These are phyloP conservation scores for Drosophila bunnanda DNA, from an alignment of 2,888 invertebrate genomes.

Conservation along the genomic window DNA sequence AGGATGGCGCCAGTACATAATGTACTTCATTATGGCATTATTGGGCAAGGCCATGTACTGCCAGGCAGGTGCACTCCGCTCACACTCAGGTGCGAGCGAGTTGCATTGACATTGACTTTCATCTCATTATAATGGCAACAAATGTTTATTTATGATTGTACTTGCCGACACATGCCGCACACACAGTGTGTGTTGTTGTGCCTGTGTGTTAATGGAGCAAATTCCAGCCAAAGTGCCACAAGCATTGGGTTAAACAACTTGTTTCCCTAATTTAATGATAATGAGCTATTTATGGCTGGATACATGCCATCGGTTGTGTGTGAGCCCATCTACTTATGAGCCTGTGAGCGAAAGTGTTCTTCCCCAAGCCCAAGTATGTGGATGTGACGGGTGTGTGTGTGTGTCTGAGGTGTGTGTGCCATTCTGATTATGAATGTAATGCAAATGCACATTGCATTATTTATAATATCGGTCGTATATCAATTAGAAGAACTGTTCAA, in stretches of 20 bases:
- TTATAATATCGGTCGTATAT: conserved; percentile 13
- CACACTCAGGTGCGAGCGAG: conserved; percentile 28
- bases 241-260: conserved; percentile 68
- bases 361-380: conserved; percentile 1
- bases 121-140: conserved; percentile 76
- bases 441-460: conserved; percentile 31
- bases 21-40: conserved; percentile 26
- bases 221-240: conserved; percentile 53
- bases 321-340: conserved; percentile 26
- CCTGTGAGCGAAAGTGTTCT: conserved; percentile 24
- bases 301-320: conserved; percentile 35
- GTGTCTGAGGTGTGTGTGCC: conserved; percentile 20
- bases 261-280: conserved; percentile 77
- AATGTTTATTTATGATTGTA: conserved; percentile 72
- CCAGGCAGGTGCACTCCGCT: conserved; percentile 5
- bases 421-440: conserved; percentile 19
- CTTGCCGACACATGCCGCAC: conserved; percentile 24
- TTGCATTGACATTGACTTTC: conserved; percentile 78
- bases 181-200: conserved; percentile 9
- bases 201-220: conserved; percentile 33
- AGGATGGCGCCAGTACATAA: conserved; percentile 29
- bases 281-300: conserved; percentile 73
- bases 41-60: conserved; percentile 23
- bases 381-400: neutral
- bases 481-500: conserved; percentile 14